phyloP scores from a whole-genome alignment of 2,113 vertebrate species.

The Odocoileus hemionus region DNA sequence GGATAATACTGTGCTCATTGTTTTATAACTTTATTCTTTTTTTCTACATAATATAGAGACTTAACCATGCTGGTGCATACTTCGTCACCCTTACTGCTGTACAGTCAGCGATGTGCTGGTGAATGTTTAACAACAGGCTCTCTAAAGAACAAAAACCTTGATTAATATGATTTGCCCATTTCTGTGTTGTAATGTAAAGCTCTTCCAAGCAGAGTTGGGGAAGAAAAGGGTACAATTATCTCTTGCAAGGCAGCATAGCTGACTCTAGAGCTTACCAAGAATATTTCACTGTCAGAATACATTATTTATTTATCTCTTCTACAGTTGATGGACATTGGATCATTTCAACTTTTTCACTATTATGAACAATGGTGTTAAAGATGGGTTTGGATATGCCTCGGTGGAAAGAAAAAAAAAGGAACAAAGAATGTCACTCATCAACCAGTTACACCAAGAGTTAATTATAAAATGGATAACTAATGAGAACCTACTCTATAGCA shows the following conservation, averaged over 20 bases:
- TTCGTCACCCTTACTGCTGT: accelerated
- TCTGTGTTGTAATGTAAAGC: neutral
- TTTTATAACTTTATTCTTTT: neutral
- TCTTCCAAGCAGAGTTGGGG: neutral
- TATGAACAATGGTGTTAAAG: neutral
- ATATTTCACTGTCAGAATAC: neutral
- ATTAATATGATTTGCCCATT: neutral
- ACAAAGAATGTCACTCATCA: neutral
- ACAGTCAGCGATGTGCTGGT: accelerated
- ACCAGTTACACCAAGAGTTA: neutral
- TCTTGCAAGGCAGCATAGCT: neutral
- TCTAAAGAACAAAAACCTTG: neutral
- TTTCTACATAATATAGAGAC: neutral
- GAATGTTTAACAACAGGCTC: neutral
- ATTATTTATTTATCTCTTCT: too few relatives aligned
- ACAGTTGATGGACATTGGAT: neutral
- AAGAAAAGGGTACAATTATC: neutral
- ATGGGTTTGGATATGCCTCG: neutral
- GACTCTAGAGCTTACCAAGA: neutral
- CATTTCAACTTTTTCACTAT: neutral
- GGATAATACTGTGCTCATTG: neutral
- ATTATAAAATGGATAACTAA: neutral
- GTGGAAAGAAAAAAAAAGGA: neutral
- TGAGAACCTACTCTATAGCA: neutral
- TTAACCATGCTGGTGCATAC: accelerated